phyloP scores from a whole-genome alignment of 2,797 vertebrate genomes.

The Mionectes olivaceus region DNA sequence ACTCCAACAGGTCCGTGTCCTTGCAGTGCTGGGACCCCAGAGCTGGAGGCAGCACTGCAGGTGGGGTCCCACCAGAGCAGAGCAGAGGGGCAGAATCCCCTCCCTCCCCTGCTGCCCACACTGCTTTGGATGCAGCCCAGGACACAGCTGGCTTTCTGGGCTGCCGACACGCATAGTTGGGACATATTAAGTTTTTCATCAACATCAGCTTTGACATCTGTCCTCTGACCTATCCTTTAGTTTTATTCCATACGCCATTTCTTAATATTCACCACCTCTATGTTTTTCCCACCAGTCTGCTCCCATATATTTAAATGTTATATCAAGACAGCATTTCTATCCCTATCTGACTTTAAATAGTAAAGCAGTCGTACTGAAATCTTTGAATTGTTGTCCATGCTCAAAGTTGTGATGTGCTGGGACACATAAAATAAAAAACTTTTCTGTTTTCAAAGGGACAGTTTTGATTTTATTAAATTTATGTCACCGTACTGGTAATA shows the following conservation, averaged over 20 bases:
- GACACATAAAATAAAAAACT: neutral
- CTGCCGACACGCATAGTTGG: fast-evolving
- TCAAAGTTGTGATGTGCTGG: neutral
- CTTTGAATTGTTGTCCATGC: neutral
- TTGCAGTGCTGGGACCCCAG: neutral
- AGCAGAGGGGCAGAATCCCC: neutral
- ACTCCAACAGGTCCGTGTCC: fast-evolving
- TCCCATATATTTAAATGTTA: neutral
- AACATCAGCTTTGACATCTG: neutral
- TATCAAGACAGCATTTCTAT: neutral
- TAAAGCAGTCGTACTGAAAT: neutral
- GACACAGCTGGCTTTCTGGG: fast-evolving
- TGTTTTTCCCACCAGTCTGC: neutral
- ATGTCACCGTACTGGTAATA: neutral
- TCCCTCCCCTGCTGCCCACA: neutral
- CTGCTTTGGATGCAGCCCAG: neutral
- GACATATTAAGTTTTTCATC: neutral
- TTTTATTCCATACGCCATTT: neutral
- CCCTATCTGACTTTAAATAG: neutral
- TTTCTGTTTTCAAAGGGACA: neutral
- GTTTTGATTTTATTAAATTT: neutral
- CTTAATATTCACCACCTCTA: neutral
- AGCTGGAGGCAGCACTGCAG: neutral
- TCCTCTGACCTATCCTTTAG: neutral
- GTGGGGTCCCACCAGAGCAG: neutral